A percentile compares a stretch with the other conserved stretches of the same genome.
phyloP scores from a whole-genome alignment of 2,797 vertebrate species.

The Botia kubotai region DNA sequence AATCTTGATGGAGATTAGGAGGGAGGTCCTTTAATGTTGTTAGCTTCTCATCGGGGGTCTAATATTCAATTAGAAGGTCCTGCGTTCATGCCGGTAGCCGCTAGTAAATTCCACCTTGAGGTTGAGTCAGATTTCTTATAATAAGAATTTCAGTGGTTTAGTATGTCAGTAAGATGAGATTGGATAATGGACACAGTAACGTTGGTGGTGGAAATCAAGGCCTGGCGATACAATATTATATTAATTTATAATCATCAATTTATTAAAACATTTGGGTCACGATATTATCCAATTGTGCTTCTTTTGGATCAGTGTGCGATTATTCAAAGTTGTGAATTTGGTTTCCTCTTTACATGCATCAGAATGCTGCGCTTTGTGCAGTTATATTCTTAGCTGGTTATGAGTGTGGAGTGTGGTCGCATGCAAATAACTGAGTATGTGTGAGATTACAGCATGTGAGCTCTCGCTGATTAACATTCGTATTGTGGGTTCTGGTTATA shows the following conservation, averaged over 20 bases:
- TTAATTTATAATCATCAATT: neutral
- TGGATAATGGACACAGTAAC: neutral
- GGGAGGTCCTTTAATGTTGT: conserved; percentile 54
- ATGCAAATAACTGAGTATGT: neutral
- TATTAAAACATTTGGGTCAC: neutral
- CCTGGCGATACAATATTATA: neutral
- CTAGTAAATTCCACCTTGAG: conserved; percentile 43
- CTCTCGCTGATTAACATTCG: conserved; percentile 12
- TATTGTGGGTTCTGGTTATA: conserved; percentile 44
- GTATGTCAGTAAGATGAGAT: conserved; percentile 25
- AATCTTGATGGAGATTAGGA: conserved; percentile 59
- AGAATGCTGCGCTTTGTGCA: neutral
- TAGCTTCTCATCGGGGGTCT: conserved; percentile 69
- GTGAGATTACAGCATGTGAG: conserved; percentile 1
- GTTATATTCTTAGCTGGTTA: neutral
- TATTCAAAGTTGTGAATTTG: neutral
- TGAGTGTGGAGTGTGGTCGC: neutral
- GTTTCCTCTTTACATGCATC: neutral
- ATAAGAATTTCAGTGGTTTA: conserved; percentile 33
- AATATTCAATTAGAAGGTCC: conserved; percentile 75
- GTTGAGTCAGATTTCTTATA: conserved; percentile 43
- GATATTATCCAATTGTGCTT: neutral
- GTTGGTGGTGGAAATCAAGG: neutral
- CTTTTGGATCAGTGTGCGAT: neutral
- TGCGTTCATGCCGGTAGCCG: conserved; percentile 57